These are phyloP conservation scores for Melipona bicolor DNA, from an alignment of 2,888 invertebrate genomes.

Conservation along the genomic window DNA sequence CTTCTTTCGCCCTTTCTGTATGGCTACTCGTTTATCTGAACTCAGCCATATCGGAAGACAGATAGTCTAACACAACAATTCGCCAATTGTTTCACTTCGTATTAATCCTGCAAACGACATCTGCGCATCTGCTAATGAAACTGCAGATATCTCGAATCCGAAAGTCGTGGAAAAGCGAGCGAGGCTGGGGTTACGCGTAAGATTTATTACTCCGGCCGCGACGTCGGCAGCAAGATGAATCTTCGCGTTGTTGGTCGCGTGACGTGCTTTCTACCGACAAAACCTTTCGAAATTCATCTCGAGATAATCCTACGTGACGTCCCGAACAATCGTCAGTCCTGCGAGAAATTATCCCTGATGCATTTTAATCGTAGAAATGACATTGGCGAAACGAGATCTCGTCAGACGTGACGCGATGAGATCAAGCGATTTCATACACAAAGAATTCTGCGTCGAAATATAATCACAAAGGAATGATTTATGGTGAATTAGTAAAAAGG, in stretches of 20 bases:
- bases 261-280: constrained; percentile 31
- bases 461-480: not conserved
- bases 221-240: constrained; percentile 9
- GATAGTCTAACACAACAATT: too few relatives aligned
- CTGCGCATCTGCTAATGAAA: not conserved
- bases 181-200: constrained; percentile 12
- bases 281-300: constrained; percentile 4
- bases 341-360: not conserved
- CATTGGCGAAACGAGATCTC: not conserved
- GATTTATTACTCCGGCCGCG: constrained; percentile 22
- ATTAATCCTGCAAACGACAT: not conserved
- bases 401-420: not conserved
- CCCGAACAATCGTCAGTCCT: too few relatives aligned
- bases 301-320: not conserved
- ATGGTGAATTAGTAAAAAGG: not conserved
- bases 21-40: too few relatives aligned
- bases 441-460: not conserved
- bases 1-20: too few relatives aligned
- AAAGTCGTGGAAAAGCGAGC: constrained; percentile 39
- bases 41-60: too few relatives aligned
- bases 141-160: constrained; percentile 14
- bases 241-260: constrained; percentile 16
- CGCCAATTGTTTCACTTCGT: too few relatives aligned
- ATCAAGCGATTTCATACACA: not conserved
- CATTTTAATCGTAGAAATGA: not conserved